Conservation (phyloP, 2,797 vertebrate genomes). For the Pygocentrus nattereri region DNA sequence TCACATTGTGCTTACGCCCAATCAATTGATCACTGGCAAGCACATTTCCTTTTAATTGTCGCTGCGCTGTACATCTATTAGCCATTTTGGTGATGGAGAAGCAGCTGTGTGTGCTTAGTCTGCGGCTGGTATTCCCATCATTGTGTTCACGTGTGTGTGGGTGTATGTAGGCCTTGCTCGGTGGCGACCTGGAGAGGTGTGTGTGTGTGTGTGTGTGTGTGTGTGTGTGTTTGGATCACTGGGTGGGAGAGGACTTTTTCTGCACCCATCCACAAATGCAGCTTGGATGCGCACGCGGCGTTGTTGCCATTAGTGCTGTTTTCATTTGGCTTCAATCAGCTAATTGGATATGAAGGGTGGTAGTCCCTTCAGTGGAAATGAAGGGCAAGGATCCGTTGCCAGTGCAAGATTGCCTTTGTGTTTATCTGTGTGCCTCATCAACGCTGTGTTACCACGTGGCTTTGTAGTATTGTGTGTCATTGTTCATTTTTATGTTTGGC, state of each 20-base stretch:
- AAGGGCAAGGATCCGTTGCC: conserved; percentile 73
- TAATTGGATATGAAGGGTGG: conserved; percentile 82
- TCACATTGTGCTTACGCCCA: conserved; percentile 70
- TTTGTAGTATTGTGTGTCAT: conserved; percentile 47
- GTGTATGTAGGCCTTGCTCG: conserved; percentile 32
- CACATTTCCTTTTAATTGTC: conserved; percentile 57
- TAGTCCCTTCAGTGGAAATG: conserved; percentile 71
- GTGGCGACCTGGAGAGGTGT: conserved; percentile 21
- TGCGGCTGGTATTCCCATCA: conserved; percentile 61
- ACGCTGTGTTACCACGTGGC: conserved; percentile 44
- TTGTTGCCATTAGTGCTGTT: conserved; percentile 79
- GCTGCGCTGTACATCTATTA: conserved; percentile 68
- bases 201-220: conserved; percentile 45
- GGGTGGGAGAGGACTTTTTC: conserved; percentile 68
- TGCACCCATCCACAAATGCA: conserved; percentile 67
- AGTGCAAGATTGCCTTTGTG: conserved; percentile 70
- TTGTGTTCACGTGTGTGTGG: conserved; percentile 28
- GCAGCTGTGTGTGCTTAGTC: conserved; percentile 50
- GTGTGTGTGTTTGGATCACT: not conserved
- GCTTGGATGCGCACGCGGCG: conserved; percentile 73
- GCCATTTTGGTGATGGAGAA: conserved; percentile 65
- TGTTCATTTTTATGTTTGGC: conserved; percentile 47
- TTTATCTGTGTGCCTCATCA: conserved; percentile 60
- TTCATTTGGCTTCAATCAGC: conserved; percentile 81
- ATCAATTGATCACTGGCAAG: conserved; percentile 76